These are phyloP conservation scores for Akabosia matsudoensis DNA, from an alignment of 1,140 invertebrate species.

Conservation along the genomic window DNA sequence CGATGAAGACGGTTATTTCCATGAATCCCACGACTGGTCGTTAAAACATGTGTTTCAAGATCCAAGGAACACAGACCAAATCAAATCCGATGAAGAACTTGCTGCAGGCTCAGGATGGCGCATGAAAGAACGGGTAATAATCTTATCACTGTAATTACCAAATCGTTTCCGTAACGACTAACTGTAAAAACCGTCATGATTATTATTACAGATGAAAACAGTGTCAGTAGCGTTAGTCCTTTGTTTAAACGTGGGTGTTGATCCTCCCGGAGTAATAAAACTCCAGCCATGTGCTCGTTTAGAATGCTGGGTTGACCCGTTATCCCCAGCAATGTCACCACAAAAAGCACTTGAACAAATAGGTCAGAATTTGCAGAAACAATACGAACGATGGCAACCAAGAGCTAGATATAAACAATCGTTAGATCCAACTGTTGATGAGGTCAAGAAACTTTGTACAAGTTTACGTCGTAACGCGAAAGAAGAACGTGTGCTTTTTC, in stretches of 20 bases:
- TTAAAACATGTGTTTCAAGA: conserved; percentile 48
- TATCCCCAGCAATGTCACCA: conserved; percentile 74
- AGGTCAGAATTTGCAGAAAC: conserved; percentile 85
- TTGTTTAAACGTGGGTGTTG: conserved; percentile 97
- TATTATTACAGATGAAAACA: conserved; percentile 79
- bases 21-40: conserved; percentile 40
- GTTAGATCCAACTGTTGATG: conserved; percentile 94
- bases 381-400: conserved; percentile 97
- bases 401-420: conserved; percentile 93
- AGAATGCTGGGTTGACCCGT: conserved; percentile 93
- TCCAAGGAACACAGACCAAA: conserved; percentile 69
- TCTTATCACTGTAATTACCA: conserved; percentile 26
- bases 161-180: neutral
- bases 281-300: conserved; percentile 91
- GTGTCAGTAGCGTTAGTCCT: conserved; percentile 97
- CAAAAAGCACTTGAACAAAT: conserved; percentile 91
- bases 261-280: conserved; percentile 96
- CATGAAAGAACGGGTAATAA: conserved; percentile 86
- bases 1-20: conserved; percentile 43
- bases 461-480: conserved; percentile 95
- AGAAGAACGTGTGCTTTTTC: conserved; percentile 97
- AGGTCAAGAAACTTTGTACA: conserved; percentile 91
- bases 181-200: neutral
- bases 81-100: conserved; percentile 69
- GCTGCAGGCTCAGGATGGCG: conserved; percentile 78